Percentiles rank a stretch among this genome's conserved stretches.
Evolutionary conservation across 2,797 vertebrate species (phyloP).

Genomic region (Hipposideros larvatus): DNA sequence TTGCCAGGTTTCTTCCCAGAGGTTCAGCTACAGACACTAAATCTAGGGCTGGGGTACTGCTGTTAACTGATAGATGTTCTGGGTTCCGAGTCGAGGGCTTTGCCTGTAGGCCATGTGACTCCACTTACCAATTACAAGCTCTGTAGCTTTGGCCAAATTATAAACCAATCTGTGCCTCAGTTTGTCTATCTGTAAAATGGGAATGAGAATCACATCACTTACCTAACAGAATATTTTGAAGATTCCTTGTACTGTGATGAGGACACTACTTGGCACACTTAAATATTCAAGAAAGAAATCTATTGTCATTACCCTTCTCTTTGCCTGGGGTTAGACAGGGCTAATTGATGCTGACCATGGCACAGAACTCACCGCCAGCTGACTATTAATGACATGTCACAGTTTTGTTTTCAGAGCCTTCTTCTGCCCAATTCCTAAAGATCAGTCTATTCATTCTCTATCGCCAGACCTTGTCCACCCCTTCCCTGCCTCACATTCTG

Average conservation of each 20-base stretch:
- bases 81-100: background rate
- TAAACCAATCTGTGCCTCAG: background rate
- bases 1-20: background rate
- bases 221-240: background rate
- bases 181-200: constrained; percentile 12
- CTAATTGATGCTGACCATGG: background rate
- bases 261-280: background rate
- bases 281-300: background rate
- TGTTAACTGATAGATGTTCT: background rate
- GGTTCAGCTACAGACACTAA: background rate
- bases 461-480: background rate
- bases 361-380: background rate
- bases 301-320: background rate
- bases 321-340: background rate
- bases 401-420: background rate
- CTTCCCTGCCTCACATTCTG: background rate
- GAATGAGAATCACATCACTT: background rate
- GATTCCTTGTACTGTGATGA: background rate
- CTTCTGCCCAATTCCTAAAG: background rate
- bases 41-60: background rate
- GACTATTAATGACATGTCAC: background rate
- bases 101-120: background rate
- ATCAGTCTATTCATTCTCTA: background rate
- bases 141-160: background rate
- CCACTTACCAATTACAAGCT: background rate